Percentiles rank a stretch among this genome's conserved stretches.
These are phyloP conservation scores for Aphelinus certus DNA, from an alignment of 1,140 invertebrate species.

Conservation along the genomic window DNA sequence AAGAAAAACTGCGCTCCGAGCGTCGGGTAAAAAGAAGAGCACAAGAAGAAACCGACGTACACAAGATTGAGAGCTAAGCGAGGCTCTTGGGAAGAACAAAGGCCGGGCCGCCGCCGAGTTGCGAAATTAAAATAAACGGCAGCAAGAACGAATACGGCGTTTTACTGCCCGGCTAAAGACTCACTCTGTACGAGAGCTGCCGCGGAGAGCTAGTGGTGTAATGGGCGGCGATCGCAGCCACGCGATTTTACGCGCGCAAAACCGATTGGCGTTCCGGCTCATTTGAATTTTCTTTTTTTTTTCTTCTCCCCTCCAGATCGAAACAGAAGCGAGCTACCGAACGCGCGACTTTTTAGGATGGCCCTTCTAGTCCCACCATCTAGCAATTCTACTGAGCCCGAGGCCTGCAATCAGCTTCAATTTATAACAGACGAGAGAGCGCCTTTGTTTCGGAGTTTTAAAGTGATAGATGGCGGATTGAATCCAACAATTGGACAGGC, in stretches of 20 bases:
- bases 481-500: too few relatives aligned
- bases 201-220: slow-evolving; percentile 39
- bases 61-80: slow-evolving; percentile 38
- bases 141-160: slow-evolving; percentile 52
- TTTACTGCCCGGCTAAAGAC: slow-evolving; percentile 32
- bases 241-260: slow-evolving; percentile 53
- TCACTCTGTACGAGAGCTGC: not conserved
- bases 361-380: too few relatives aligned
- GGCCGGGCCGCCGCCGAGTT: slow-evolving; percentile 49
- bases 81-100: slow-evolving; percentile 48
- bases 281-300: slow-evolving; percentile 28
- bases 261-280: slow-evolving; percentile 42
- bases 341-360: too few relatives aligned
- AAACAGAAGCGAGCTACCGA: too few relatives aligned
- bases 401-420: too few relatives aligned
- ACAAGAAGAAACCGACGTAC: slow-evolving; percentile 19
- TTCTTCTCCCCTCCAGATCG: too few relatives aligned
- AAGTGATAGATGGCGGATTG: too few relatives aligned
- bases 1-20: not conserved
- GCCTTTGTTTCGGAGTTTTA: too few relatives aligned
- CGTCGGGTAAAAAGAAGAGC: not conserved
- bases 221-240: slow-evolving; percentile 37
- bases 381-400: too few relatives aligned
- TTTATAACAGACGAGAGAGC: too few relatives aligned
- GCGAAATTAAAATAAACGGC: slow-evolving; percentile 65